Evolutionary conservation across 2,113 vertebrate species (phyloP), one percentile per base, ranked within the genome.

Genomic region (Pangasianodon hypophthalmus): DNA sequence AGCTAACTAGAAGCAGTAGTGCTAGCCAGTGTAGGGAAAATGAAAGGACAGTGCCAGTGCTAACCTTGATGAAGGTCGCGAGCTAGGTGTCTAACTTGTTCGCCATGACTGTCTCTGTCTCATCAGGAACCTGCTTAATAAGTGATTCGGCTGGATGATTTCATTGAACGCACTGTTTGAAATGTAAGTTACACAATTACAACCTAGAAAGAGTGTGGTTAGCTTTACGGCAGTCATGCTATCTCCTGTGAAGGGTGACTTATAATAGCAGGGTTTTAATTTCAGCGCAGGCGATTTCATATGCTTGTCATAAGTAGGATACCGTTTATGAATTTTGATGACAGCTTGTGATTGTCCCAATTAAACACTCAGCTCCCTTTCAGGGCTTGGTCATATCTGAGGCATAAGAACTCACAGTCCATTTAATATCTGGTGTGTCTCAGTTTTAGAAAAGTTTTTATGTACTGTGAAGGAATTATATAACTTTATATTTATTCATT

Each of bases 21-120:
- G 24, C 79, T 69, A 37, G 89, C 89, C 85, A 69, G n/a, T 18
- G 87, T 85, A 88, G 87, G 64, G 54, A 87, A 56, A 88, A 89
- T 19, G 84, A 60, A 90, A 92, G 91, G 89, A 92, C 89, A 83
- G 89, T 71, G 26, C 91, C 58, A 64, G 79, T 54, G 73, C 90
- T 89, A 89, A 89, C 91, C 91, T 92, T 92, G 90, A 85, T 81
- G 85, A 92, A 92, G 91, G 91, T 92, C 90, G 75, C 60, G 32
- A 75, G 90, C 44, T 50, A 82, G 90, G 87, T 87, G 87, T 87
- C 91, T 89, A 84, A 54, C 54, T 52, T 73, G 58, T 85, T 71
- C 83, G 21, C 80, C 85, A 32, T 73, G 77, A 85, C 69, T 44
- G 87, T 88, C 84, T 85, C 88, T 24, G 69, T 90, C 91, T 91